These are phyloP conservation scores for Euphydryas editha DNA, from an alignment of 2,888 invertebrate species.

Conservation along the genomic window DNA sequence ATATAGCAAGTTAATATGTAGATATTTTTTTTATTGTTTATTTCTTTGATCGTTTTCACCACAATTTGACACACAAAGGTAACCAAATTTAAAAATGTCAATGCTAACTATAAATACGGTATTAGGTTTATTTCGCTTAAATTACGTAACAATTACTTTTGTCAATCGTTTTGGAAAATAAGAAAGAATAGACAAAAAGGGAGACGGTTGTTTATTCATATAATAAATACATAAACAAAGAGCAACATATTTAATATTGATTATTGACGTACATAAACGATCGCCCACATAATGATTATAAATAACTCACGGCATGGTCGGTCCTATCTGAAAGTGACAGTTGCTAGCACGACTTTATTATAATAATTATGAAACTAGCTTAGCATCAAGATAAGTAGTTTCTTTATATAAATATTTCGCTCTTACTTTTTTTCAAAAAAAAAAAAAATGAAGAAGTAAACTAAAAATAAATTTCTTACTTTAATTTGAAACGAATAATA, in stretches of 20 bases:
- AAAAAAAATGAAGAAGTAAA: background rate
- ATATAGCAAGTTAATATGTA: no score
- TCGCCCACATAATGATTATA: slow-evolving; percentile 17
- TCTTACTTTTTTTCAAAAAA: background rate
- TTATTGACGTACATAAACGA: slow-evolving; percentile 1
- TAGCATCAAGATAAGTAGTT: background rate
- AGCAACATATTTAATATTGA: background rate
- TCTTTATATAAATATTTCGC: background rate
- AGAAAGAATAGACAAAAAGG: no score
- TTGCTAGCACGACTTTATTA: slow-evolving; percentile 11
- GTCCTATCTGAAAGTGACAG: slow-evolving; percentile 11
- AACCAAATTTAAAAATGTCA: no score
- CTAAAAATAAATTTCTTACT: background rate
- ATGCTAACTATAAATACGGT: no score
- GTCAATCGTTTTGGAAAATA: background rate
- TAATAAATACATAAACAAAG: slow-evolving; percentile 2
- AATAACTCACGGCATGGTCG: slow-evolving; percentile 7
- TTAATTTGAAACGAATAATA: no score
- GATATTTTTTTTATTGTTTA: no score
- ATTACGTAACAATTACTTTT: background rate
- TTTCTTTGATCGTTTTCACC: no score
- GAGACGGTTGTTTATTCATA: background rate
- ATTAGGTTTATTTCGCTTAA: no score
- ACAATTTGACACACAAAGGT: no score
- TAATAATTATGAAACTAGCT: background rate